Evolutionary conservation across 1,140 invertebrate species (phyloP).

Genomic region (Macrostomum lignano): DNA sequence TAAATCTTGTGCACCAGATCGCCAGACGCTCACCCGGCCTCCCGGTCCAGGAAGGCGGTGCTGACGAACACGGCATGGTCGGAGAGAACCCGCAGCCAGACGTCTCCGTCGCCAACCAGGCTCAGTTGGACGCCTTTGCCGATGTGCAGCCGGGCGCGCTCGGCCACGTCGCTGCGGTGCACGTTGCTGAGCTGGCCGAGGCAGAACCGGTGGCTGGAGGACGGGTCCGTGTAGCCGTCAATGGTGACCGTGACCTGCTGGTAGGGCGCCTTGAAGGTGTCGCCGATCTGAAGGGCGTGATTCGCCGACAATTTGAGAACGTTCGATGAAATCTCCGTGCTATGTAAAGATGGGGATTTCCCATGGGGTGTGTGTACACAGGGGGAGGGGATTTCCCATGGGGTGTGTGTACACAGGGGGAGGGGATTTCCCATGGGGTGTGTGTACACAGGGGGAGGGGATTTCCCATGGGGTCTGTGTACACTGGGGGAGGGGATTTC

Average conservation of each 20-base stretch:
- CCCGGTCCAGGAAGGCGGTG: conserved; percentile 82
- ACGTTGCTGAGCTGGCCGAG: conserved; percentile 90
- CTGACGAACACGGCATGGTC: conserved; percentile 96
- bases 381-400: too few relatives aligned
- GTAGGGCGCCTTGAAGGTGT: conserved; percentile 89
- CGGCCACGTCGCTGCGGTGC: conserved; percentile 35
- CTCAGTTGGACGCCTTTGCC: conserved; percentile 84
- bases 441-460: too few relatives aligned
- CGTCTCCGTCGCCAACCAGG: conserved; percentile 68
- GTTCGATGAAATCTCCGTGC: too few relatives aligned
- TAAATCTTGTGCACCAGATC: conserved; percentile 97
- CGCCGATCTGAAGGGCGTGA: conserved; percentile 82
- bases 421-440: too few relatives aligned
- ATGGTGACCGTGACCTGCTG: conserved; percentile 67
- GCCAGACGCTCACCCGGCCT: conserved; percentile 71
- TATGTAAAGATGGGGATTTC: too few relatives aligned
- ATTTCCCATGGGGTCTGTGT: too few relatives aligned
- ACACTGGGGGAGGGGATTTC: too few relatives aligned
- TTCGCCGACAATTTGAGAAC: too few relatives aligned
- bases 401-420: too few relatives aligned
- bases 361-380: too few relatives aligned
- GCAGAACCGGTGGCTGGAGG: conserved; percentile 50
- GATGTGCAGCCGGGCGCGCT: conserved; percentile 34
- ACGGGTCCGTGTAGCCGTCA: conserved; percentile 93
- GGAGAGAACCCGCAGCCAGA: conserved; percentile 75